Evolutionary conservation across 2,113 vertebrate genomes (phyloP), one percentile per base, ranked within the genome.

Genomic region (Limnothrissa miodon): DNA sequence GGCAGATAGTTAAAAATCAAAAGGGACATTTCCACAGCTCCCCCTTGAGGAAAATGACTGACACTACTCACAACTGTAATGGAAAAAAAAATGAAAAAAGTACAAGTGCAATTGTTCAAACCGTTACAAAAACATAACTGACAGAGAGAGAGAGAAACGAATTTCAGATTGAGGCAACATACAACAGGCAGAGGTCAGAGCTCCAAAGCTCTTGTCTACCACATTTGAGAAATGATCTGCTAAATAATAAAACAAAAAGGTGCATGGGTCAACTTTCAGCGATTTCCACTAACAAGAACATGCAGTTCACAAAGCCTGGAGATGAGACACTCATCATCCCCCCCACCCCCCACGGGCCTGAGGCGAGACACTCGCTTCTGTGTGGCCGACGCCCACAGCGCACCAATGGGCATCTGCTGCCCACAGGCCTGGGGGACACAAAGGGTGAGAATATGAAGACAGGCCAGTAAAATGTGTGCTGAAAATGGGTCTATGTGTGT

Each of bases 301-400:
- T 74, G 66, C 83, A 62, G 80, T 79, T 80, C 42, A 70, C 6
- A 29, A 74, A 74, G 66, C 66, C 29, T 74, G 36, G 25, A 74
- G 66, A 74, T 33, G 66, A 74, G 66, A 48, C 33, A 29, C 66
- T 74, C 15, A 33, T 87, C 78, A 83, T n/a, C n/a, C n/a, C n/a
- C n/a, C n/a, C n/a, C n/a, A n/a, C n/a, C 82, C 87, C 88, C 88
- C 86, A 87, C 89, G 88, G 88, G 90, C 88, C 88, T 88, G 82
- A 88, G 88, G 66, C 83, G 87, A 83, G 90, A 92, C 89, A 83
- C 90, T 92, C 92, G 89, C 82, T 88, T 85, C 90, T 92, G 92
- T 91, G 92, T 90, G 45, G 90, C 90, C 90, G 90, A 92, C 89
- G 90, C 93, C 93, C 92, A 93, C 93, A 92, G 91, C 92, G 93